Evolutionary conservation across 1,140 invertebrate species (phyloP).

Genomic region (Drosophila azteca): DNA sequence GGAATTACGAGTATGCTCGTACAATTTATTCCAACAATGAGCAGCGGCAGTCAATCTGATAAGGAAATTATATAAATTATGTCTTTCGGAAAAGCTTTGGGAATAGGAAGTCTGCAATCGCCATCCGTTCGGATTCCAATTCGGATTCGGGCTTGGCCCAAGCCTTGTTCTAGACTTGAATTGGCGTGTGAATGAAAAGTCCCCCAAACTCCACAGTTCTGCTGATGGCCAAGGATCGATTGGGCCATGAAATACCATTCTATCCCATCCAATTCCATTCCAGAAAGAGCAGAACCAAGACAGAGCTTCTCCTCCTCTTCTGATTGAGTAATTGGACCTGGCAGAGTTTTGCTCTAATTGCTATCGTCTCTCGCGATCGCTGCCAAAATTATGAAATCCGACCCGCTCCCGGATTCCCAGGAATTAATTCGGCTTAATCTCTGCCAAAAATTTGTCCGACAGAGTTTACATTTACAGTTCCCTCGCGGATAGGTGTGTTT

Average conservation of each 20-base stretch:
- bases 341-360: slow-evolving; percentile 65
- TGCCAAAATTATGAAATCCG: slow-evolving; percentile 58
- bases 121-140: slow-evolving; percentile 39
- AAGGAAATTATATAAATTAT: slow-evolving; percentile 79
- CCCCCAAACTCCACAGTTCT: slow-evolving; percentile 14
- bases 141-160: slow-evolving; percentile 18
- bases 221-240: slow-evolving; percentile 58
- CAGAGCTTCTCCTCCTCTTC: not conserved
- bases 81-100: slow-evolving; percentile 56
- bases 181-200: slow-evolving; percentile 60
- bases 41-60: slow-evolving; percentile 55
- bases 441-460: slow-evolving; percentile 17
- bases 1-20: slow-evolving; percentile 42
- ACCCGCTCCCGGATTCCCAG: slow-evolving; percentile 27
- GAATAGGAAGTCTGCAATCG: slow-evolving; percentile 71
- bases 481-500: slow-evolving; percentile 10
- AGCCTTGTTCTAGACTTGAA: slow-evolving; percentile 8
- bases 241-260: slow-evolving; percentile 26
- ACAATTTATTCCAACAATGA: slow-evolving; percentile 69
- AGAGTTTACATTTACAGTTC: slow-evolving; percentile 36
- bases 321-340: slow-evolving; percentile 63
- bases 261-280: slow-evolving; percentile 1
- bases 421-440: slow-evolving; percentile 38
- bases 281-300: not conserved
- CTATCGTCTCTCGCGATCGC: slow-evolving; percentile 54